Base-by-base conservation (phyloP, 2,888 invertebrate species). In the Hydropsyche betteni region DNA sequence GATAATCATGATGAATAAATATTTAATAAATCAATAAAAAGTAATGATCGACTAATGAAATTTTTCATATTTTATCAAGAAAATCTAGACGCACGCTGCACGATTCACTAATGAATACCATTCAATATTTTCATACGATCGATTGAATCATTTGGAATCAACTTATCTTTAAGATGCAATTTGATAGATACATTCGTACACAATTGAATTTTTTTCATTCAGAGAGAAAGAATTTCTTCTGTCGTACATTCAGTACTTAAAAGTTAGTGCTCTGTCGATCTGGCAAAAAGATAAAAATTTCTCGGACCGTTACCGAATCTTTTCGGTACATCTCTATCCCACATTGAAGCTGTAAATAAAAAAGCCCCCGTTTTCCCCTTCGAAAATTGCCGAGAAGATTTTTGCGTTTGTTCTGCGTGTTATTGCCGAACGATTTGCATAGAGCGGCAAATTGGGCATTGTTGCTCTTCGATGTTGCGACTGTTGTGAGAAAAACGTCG, bases 291-390 rank as follows among this genome's bases (percentile, higher is more conserved):
- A 76, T 76, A 77, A 74, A 69, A 52, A 36, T 58, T 64, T 61
- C 58, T 61, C 12, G 52, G 71, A 77, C 78, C 78, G 78, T 78
- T 78, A 78, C 69, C 61, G 14, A 55, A 78, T 78, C 78, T 78
- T 76, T 74, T 52, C 72, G 74, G 76, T 33, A 55, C 78, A 78
- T 78, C 78, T 75, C 69, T 64, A 53, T 78, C 75, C 71, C 78
- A 78, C 74, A 71, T 71, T 70, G 64, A 64, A 52, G 55, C 64
- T n/a, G 53, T 53, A 38, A 38, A 36, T 12, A 61, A 71, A 74
- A 70, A 70, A 70, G 33, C 70, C 16, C 24, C n/a, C 53, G 53
- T n/a, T 44, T 69, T 33, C 34, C 33, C 24, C 12, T 69, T 44
- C n/a, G 14, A 33, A 6, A 24, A 24, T 24, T 24, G 24, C 24